Evolutionary conservation across 92 coral and sea anemone genomes (phyloP).

Genomic region (Parazoanthus swiftii): DNA sequence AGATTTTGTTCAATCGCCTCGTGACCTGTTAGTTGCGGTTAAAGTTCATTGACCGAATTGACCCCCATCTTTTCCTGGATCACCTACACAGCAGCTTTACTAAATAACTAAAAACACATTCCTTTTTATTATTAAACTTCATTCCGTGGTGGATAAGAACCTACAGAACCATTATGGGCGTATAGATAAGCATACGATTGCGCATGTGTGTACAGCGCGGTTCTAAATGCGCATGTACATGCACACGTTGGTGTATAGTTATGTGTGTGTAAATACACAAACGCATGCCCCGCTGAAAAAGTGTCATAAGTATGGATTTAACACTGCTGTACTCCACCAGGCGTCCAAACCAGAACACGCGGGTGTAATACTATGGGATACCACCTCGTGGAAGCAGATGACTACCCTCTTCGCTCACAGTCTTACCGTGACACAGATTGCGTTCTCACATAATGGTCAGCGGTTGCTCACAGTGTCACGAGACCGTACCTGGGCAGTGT

Average conservation of each 20-base stretch:
- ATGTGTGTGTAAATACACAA: neutral
- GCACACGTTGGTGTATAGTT: neutral
- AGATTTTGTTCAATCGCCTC: no score
- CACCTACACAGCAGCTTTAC: no score
- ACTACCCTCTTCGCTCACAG: slow-evolving; percentile 77
- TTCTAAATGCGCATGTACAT: neutral
- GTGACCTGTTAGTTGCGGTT: no score
- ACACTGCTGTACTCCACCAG: slow-evolving; percentile 41
- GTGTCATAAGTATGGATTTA: neutral
- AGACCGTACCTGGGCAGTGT: slow-evolving; percentile 93
- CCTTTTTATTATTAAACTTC: no score
- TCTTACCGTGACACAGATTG: slow-evolving; percentile 93
- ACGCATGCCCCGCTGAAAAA: neutral
- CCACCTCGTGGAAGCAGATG: slow-evolving; percentile 83
- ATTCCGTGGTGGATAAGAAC: no score
- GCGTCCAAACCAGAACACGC: slow-evolving; percentile 97
- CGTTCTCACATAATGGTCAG: slow-evolving; percentile 89
- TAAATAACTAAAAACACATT: no score
- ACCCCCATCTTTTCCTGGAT: no score
- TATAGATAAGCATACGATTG: neutral
- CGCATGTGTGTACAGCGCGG: neutral
- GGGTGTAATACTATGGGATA: slow-evolving; percentile 87
- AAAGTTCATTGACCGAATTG: no score
- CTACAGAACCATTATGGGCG: neutral
- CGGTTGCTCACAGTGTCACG: slow-evolving; percentile 96